Evolutionary conservation across 2,113 vertebrate species (phyloP), one percentile per base, ranked within the genome.

Genomic region (Mionectes macconnelli): DNA sequence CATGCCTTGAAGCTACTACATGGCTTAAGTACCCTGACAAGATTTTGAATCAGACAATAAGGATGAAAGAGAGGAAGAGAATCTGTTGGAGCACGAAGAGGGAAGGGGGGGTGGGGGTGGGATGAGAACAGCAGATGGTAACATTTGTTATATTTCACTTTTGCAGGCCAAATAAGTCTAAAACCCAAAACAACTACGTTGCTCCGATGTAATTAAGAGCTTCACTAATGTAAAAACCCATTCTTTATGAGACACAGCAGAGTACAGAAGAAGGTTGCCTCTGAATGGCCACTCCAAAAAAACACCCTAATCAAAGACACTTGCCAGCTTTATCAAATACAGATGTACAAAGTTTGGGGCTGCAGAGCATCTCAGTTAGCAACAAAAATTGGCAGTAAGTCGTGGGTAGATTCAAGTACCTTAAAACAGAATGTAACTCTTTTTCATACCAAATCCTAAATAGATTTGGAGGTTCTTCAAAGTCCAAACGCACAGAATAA

Each of bases 301-400:
- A 23, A 17, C 40, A 84, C 52, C 82, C 96, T 98, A 98, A 98
- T 97, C 96, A 97, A 97, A 98, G 96, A 87, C 96, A 98, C 97
- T 97, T 97, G 94, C 77, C 78, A 92, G 72, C 69, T 85, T 98
- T 97, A 98, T 98, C 96, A 98, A 97, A 98, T 84, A 97, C 97
- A 98, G 97, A 98, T 97, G 97, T 93, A 97, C 77, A 87, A 91
- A 91, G 59, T 82, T 73, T 93, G 55, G 63, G 44, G 76, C 47
- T 74, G 76, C 75, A 95, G 95, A 97, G 68, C 69, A 83, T 89
- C 94, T 96, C 95, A 93, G 63, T 67, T 96, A 95, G 69, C 93
- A 96, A 93, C 92, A 96, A 95, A 96, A 96, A 94, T 23, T 97
- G 96, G 91, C 96, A 97, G 80, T 23, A 83, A 95, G 79, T 95